These are phyloP conservation scores for Eolophus roseicapilla DNA, from an alignment of 2,113 vertebrate species.

Conservation along the genomic window DNA sequence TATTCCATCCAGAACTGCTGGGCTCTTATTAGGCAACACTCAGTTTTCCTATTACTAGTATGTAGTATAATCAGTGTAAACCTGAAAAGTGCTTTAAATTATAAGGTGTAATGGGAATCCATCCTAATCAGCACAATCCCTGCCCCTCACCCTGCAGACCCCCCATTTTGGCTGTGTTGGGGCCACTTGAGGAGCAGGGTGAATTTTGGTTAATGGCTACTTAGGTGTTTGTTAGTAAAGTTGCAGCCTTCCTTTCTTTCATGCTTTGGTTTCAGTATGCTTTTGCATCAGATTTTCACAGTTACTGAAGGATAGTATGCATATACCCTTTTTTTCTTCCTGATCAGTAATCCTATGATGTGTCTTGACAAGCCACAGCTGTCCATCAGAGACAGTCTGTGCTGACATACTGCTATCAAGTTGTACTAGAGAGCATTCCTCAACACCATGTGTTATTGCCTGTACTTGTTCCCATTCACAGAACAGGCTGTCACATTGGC, in stretches of 20 bases:
- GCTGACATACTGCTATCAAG: not conserved
- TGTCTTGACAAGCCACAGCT: not conserved
- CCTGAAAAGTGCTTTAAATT: not conserved
- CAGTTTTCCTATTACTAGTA: not conserved
- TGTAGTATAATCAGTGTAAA: not conserved
- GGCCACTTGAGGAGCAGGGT: not conserved
- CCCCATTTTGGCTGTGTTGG: not conserved
- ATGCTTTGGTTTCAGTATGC: not conserved
- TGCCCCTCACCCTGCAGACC: not conserved
- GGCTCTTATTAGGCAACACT: not conserved
- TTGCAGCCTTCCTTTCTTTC: not conserved
- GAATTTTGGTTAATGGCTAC: not conserved
- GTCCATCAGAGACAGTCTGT: not conserved
- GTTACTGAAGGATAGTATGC: not conserved
- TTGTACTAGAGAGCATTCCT: not conserved
- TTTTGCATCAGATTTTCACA: not conserved
- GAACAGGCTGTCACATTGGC: not conserved
- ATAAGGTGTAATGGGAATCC: not conserved
- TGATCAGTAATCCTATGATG: not conserved
- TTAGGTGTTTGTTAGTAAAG: not conserved
- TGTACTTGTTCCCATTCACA: not conserved
- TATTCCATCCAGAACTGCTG: not conserved
- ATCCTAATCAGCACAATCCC: not conserved
- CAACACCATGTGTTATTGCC: fast-evolving
- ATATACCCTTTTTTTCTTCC: not conserved